These are phyloP conservation scores for Gibbula magus DNA, from an alignment of 2,888 invertebrate genomes.

Conservation along the genomic window DNA sequence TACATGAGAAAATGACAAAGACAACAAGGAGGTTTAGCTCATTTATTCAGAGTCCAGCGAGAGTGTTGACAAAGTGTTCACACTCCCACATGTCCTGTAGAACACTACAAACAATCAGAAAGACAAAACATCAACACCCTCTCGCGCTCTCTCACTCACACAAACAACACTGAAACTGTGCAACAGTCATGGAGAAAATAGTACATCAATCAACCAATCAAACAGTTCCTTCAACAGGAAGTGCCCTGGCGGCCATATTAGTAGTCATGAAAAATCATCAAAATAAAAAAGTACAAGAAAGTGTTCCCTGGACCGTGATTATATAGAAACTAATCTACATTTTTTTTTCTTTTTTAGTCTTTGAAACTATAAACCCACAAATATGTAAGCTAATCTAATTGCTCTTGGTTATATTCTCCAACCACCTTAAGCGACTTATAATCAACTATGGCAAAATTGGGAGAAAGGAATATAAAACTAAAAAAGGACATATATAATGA, in stretches of 20 bases:
- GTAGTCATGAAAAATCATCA: conserved; percentile 23
- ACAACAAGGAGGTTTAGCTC: conserved; percentile 10
- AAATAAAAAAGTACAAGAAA: conserved; percentile 6
- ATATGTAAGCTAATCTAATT: background rate
- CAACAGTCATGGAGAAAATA: conserved; percentile 25
- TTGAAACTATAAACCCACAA: background rate
- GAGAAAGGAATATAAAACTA: conserved; percentile 12
- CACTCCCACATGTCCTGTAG: background rate
- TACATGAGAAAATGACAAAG: background rate
- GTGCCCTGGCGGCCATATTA: conserved; percentile 16
- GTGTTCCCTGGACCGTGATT: conserved; percentile 24
- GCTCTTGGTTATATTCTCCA: conserved; percentile 3
- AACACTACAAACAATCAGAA: conserved; percentile 17
- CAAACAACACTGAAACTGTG: conserved; percentile 15
- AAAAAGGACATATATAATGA: background rate
- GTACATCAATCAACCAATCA: conserved; percentile 11
- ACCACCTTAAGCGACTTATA: background rate
- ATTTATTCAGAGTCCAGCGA: conserved; percentile 12
- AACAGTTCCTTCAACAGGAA: conserved; percentile 4
- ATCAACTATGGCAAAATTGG: background rate
- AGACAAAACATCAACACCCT: background rate
- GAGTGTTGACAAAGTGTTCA: background rate
- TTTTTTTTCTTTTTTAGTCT: conserved; percentile 7
- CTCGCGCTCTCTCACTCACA: conserved; percentile 6
- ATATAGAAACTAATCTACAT: conserved; percentile 19